Conservation (phyloP, 2,888 invertebrate genomes). For the Terebella lapidaria region DNA sequence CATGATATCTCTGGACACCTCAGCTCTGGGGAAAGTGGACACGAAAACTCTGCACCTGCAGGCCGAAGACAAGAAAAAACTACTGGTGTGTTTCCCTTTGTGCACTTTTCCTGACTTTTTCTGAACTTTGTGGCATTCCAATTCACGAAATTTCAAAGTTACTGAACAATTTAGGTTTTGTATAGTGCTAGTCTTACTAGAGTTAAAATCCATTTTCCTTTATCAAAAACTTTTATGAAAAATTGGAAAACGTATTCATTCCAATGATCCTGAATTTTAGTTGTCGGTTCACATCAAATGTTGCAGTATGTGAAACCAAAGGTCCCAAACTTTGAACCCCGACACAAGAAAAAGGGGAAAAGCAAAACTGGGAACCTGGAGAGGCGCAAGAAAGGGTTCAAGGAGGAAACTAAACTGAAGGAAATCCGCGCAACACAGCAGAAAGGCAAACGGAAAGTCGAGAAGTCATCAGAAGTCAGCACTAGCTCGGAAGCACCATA, state of each 20-base stretch:
- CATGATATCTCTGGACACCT: constrained; percentile 83
- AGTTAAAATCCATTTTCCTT: no score
- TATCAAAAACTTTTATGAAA: no score
- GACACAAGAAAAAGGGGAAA: constrained; percentile 66
- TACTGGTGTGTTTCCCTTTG: constrained; percentile 29
- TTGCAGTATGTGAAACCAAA: constrained; percentile 72
- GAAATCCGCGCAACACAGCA: neutral
- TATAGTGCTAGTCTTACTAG: no score
- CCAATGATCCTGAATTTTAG: no score
- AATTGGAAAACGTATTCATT: no score
- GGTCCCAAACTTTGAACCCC: constrained; percentile 70
- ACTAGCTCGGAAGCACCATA: neutral
- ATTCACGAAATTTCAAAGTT: neutral
- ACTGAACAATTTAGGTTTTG: constrained; percentile 8
- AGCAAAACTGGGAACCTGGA: constrained; percentile 39
- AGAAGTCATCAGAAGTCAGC: neutral
- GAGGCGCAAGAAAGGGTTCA: constrained; percentile 40
- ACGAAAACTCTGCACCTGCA: constrained; percentile 72
- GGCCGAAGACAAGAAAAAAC: constrained; percentile 64
- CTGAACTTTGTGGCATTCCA: no score
- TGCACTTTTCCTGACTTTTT: neutral
- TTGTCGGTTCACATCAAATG: constrained; percentile 1
- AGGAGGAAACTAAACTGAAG: constrained; percentile 8
- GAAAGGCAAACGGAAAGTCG: no score
- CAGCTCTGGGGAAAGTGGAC: constrained; percentile 77